Evolutionary conservation across 2,888 invertebrate genomes (phyloP), one percentile per base, ranked within the genome.

Genomic region (Idaea biselata): DNA sequence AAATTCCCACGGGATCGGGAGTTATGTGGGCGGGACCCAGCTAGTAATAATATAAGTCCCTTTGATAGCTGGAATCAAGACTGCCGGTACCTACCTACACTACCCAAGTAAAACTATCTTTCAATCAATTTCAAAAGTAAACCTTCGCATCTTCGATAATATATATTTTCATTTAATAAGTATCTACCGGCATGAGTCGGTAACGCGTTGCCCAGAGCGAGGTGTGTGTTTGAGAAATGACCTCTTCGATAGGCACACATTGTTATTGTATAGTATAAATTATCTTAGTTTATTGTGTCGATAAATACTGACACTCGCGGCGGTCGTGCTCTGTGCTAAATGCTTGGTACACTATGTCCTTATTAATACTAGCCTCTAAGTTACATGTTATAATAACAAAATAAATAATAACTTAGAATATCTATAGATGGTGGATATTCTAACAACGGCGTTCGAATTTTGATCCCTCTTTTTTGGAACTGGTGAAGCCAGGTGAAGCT

Each of bases 201-300:
- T 16, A 58, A 84, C 84, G 85, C 85, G 84, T 83, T 79, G 80
- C 76, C 78, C 72, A 66, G 81, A 44, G 81, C 84, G 82, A 89
- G 89, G 89, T 89, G 89, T 84, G 82, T 81, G 76, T 86, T 87
- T 90, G 89, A 91, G 86, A 88, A 88, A 90, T 89, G 82, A 82
- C 86, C 81, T 77, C 73, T 76, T 79, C 77, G 87, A 89, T 88
- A 85, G 75, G 79, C 83, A 84, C 81, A 87, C 87, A 88, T 87
- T 86, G 87, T 89, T 89, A 88, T 78, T 75, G 82, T 76, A 76
- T 72, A 83, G 83, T 88, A 88, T 89, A 89, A 89, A 89, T 89
- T 84, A 84, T 80, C 68, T 73, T 80, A 81, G 78, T 81, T 79
- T 80, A 83, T 79, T 79, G 82, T 80, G 75, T 78, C 78, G 84